Conservation (phyloP, 2,797 vertebrate genomes). For the Ctenopoma kingsleyae region DNA sequence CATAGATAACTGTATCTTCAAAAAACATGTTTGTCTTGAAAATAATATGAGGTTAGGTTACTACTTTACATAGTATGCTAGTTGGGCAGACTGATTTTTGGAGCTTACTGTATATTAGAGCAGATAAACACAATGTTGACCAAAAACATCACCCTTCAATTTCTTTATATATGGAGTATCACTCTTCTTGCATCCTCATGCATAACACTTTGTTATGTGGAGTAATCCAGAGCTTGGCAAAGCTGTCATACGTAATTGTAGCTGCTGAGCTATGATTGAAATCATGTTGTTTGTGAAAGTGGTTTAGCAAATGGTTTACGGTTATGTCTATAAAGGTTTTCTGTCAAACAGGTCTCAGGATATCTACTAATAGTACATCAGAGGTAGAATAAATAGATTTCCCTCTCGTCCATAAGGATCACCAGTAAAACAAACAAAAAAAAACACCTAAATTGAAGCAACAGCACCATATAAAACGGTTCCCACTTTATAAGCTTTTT, state of each 20-base stretch:
- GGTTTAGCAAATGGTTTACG: background rate
- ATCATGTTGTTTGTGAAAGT: background rate
- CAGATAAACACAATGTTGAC: too few species aligned
- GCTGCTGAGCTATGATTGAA: background rate
- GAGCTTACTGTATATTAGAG: too few species aligned
- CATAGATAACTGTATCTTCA: too few species aligned
- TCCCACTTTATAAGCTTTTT: conserved; percentile 42
- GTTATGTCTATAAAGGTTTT: too few species aligned
- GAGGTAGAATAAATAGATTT: background rate
- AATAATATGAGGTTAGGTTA: too few species aligned
- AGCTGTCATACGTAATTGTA: background rate
- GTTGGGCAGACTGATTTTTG: too few species aligned
- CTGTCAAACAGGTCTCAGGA: background rate
- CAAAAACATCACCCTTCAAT: background rate
- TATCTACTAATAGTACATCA: background rate
- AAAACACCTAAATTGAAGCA: background rate
- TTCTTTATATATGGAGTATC: background rate
- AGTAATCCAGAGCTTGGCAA: too few species aligned
- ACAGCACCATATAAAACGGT: background rate
- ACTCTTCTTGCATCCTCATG: too few species aligned
- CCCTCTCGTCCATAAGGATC: background rate
- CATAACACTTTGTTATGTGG: too few species aligned
- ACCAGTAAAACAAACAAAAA: background rate
- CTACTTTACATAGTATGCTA: too few species aligned
- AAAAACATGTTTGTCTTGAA: too few species aligned